Base-by-base conservation (phyloP, 37 sponge, comb jelly and placozoan species). In the Beroe forskalii region DNA sequence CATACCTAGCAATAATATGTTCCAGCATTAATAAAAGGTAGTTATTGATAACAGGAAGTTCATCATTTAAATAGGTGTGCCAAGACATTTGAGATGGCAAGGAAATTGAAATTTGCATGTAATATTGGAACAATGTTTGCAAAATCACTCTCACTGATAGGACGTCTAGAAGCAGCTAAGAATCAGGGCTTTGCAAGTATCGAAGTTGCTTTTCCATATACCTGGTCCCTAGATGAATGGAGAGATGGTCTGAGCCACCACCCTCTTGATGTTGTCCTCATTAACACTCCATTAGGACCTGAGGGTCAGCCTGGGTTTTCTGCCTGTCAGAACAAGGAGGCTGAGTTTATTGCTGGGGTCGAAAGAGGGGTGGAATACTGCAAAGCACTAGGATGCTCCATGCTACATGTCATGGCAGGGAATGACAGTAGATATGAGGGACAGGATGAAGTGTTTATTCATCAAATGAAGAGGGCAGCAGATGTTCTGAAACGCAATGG, bases 101-200 rank as follows among this genome's bases (percentile, higher is more conserved):
- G 32, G 38, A 36, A 2, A 27, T 17, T 69, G 25, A 80, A 80
- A 30, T 80, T 44, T 25, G 86, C 86, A 25, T 80, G 55, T 25
- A 80, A 80, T 24, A 80, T 80, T 44, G 86, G 86, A 25, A 80
- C 86, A 9, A 80, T 80, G 55, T 80, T 80, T 80, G 24, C 86
- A n/a, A 33, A 1, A 32, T 36, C 72, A 3, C 12, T 32, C 27
- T 36, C 72, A 69, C 40, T 80, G 30, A 44, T 23, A 80, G 4
- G 42, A 8, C 43, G 86, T 28, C 86, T 80, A 1, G 3, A 43
- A 38, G 12, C 28, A 1, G 86, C 86, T 1, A 3, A 4, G n/a
- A 9, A 35, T 43, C n/a, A 30, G 8, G 55, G 86, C 19, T 80
- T 80, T 43, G 1, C 22, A 9, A n/a, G 38, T 22, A 38, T 80